Evolutionary conservation across 2,113 vertebrate species (phyloP).

Genomic region (Erpornis zantholeuca): DNA sequence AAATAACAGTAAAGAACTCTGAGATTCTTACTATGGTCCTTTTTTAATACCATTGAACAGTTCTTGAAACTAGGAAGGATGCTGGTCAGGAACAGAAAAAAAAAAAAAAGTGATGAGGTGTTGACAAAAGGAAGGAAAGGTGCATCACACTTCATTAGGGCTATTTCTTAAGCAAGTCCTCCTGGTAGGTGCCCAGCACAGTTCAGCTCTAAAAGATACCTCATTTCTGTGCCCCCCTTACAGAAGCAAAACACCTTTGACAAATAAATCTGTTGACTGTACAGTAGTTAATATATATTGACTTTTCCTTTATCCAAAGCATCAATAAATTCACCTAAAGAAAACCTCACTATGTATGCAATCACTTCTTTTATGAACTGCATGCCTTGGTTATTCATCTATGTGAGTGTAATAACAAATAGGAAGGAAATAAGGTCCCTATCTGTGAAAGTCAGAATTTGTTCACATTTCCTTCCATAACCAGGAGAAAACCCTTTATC

Average conservation of each 20-base stretch:
- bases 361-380: neutral
- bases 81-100: neutral
- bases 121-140: neutral
- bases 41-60: neutral
- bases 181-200: neutral
- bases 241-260: neutral
- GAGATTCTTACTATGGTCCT: neutral
- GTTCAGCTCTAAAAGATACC: neutral
- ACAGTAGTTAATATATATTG: neutral
- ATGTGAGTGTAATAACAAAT: neutral
- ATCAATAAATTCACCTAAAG: neutral
- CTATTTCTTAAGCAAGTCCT: neutral
- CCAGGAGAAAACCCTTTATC: neutral
- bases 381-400: neutral
- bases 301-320: neutral
- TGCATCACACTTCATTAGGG: neutral
- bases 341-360: neutral
- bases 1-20: neutral
- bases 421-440: neutral
- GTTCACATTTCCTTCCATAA: neutral
- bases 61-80: neutral
- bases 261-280: neutral
- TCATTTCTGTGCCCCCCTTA: neutral
- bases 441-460: neutral
- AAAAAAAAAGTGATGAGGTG: neutral